A percentile compares a stretch with the other conserved stretches of the same genome.
phyloP scores from a whole-genome alignment of 2,888 invertebrate genomes.

The Drosophila subquinaria region DNA sequence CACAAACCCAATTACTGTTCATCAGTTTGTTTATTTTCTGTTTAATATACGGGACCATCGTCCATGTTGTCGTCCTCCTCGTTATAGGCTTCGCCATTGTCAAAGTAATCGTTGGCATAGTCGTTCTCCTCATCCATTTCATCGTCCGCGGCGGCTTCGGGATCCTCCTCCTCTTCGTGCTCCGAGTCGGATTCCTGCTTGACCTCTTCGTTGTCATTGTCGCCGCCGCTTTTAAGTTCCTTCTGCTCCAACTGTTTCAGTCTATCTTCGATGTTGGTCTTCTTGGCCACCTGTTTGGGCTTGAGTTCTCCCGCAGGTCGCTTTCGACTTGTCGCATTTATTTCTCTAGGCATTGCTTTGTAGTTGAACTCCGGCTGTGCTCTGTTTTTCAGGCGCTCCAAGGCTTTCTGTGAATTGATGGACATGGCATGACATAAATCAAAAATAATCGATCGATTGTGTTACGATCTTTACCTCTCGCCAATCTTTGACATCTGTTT shows the following conservation, averaged over 20 bases:
- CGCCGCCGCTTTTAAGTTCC: slow-evolving; percentile 86
- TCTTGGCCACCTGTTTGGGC: slow-evolving; percentile 61
- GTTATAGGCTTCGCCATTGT: slow-evolving; percentile 94
- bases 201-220: slow-evolving; percentile 87
- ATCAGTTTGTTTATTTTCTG: slow-evolving; percentile 39
- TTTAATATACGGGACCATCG: slow-evolving; percentile 91
- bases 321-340: slow-evolving; percentile 83
- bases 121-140: slow-evolving; percentile 96
- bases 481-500: slow-evolving; percentile 58
- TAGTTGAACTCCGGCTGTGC: slow-evolving; percentile 85
- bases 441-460: neutral
- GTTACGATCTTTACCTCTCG: slow-evolving; percentile 48
- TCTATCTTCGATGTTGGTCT: slow-evolving; percentile 84
- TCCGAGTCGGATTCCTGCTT: slow-evolving; percentile 88
- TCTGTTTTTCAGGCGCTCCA: slow-evolving; percentile 78
- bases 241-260: slow-evolving; percentile 90
- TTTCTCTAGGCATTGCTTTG: slow-evolving; percentile 88
- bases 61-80: slow-evolving; percentile 95
- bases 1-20: slow-evolving; percentile 49
- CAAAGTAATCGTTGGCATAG: slow-evolving; percentile 94
- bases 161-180: slow-evolving; percentile 78
- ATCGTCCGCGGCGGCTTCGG: slow-evolving; percentile 87
- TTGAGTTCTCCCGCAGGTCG: slow-evolving; percentile 56
- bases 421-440: neutral
- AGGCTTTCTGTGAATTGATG: slow-evolving; percentile 62